Evolutionary conservation across 2,888 invertebrate genomes (phyloP).

Genomic region (Nebria salina): DNA sequence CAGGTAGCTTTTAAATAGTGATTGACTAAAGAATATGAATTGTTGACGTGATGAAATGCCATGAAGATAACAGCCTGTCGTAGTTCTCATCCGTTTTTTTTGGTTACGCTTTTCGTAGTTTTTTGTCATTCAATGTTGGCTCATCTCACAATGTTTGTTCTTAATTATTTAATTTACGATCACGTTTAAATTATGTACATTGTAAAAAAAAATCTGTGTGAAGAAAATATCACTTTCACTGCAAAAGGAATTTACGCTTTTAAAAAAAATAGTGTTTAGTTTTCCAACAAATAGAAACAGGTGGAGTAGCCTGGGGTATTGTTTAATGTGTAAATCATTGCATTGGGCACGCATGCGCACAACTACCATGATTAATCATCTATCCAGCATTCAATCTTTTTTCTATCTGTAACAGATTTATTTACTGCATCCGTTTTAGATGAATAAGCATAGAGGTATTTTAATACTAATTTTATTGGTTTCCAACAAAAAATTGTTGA

Average conservation of each 20-base stretch:
- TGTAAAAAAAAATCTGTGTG: too few relatives aligned
- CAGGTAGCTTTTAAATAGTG: not conserved
- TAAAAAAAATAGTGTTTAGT: constrained; percentile 26
- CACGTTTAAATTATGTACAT: too few relatives aligned
- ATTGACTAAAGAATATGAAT: not conserved
- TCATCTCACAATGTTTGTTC: too few relatives aligned
- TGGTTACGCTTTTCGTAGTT: not conserved
- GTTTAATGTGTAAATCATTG: not conserved
- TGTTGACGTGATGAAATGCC: not conserved
- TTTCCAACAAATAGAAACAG: constrained; percentile 11
- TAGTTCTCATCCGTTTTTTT: not conserved
- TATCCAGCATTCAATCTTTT: not conserved
- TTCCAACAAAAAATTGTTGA: not conserved
- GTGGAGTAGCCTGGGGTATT: constrained; percentile 2
- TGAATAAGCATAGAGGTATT: not conserved
- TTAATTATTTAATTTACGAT: too few relatives aligned
- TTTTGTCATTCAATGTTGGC: not conserved
- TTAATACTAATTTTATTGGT: not conserved
- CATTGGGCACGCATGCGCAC: constrained; percentile 7
- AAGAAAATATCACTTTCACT: constrained; percentile 40
- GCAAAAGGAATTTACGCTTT: constrained; percentile 29
- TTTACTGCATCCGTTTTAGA: constrained; percentile 15
- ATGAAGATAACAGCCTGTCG: not conserved
- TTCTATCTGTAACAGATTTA: not conserved
- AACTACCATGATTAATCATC: constrained; percentile 7